phyloP scores from a whole-genome alignment of 2,113 vertebrate species.

The Hassar affinis region DNA sequence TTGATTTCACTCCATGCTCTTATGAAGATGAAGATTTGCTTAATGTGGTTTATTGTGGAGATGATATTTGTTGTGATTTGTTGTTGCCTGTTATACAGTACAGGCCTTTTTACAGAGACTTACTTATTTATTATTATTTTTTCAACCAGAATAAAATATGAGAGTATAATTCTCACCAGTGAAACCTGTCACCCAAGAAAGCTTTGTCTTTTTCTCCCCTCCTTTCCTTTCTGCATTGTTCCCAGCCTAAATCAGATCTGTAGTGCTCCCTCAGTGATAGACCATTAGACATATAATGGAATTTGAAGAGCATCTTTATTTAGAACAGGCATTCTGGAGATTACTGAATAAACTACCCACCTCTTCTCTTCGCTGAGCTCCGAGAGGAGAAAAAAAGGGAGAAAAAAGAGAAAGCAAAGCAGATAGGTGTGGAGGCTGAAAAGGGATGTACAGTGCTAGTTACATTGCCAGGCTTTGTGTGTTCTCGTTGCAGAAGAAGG shows the following conservation, averaged over 20 bases:
- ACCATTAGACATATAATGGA: conserved; percentile 61
- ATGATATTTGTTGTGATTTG: conserved; percentile 21
- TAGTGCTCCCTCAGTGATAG: conserved; percentile 57
- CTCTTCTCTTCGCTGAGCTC: conserved; percentile 51
- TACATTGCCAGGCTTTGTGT: conserved; percentile 58
- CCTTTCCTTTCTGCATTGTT: conserved; percentile 50
- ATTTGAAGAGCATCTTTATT: conserved; percentile 65
- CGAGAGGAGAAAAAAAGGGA: conserved; percentile 41
- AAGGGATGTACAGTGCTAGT: conserved; percentile 58
- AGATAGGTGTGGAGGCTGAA: conserved; percentile 58
- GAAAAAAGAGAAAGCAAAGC: conserved; percentile 57
- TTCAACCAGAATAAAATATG: conserved; percentile 42
- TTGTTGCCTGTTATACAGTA: conserved; percentile 34
- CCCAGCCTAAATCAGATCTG: conserved; percentile 55
- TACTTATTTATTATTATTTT: conserved; percentile 29
- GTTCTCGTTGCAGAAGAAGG: conserved; percentile 60
- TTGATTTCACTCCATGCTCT: conserved; percentile 68
- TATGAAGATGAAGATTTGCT: conserved; percentile 29
- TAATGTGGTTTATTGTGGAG: conserved; percentile 31
- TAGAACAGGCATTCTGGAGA: conserved; percentile 60
- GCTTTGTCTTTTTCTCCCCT: conserved; percentile 36
- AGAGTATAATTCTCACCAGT: conserved; percentile 46
- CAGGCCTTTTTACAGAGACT: conserved; percentile 35
- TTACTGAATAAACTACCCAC: conserved; percentile 63
- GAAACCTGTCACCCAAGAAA: conserved; percentile 50